Evolutionary conservation across 1,140 invertebrate genomes (phyloP), one percentile per base, ranked within the genome.

Genomic region (Linepithema humile): DNA sequence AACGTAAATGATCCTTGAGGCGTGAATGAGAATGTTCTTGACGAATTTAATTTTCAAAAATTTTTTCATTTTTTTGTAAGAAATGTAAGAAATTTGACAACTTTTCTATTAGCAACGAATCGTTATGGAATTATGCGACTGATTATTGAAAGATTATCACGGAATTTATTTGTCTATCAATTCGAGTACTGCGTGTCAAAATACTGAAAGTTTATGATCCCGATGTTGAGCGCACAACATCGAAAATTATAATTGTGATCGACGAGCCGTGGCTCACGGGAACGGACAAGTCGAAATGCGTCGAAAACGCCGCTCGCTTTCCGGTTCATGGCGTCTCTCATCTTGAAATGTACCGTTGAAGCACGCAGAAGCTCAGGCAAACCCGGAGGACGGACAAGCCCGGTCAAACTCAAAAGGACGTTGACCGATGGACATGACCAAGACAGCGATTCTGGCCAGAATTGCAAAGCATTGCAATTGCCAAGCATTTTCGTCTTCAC

Each of bases 291-390:
- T 15, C 6, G 55, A 9, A 32, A 65, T 23, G 32, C 45, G 23
- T 55, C 35, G 35, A 57, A 69, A 78, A 78, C 23, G 38, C n/a
- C 38, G 48, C n/a, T 64, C 73, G 40, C 35, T 80, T 80, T 80
- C 64, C 64, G 26, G 32, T 67, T 67, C 60, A 10, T 15, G 35
- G 20, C 48, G 35, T 55, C 38, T 80, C 17, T n/a, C 38, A 38
- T 59, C 53, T 29, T 10, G 62, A 69, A 43, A 55, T 78, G 48
- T 43, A 69, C 48, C 75, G 50, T 43, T 55, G 62, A 70, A 43
- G 35, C 35, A 69, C 35, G 35, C 64, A 80, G 64, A 70, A 80
- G 50, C 35, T 80, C 50, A 26, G 2, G 12, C 48, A 26, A 80
- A 38, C 32, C 45, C 23, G 45, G 35, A 40, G 48, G 17, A 53